These are phyloP conservation scores for Toxotes jaculatrix DNA, from an alignment of 2,113 vertebrate species.

Conservation along the genomic window DNA sequence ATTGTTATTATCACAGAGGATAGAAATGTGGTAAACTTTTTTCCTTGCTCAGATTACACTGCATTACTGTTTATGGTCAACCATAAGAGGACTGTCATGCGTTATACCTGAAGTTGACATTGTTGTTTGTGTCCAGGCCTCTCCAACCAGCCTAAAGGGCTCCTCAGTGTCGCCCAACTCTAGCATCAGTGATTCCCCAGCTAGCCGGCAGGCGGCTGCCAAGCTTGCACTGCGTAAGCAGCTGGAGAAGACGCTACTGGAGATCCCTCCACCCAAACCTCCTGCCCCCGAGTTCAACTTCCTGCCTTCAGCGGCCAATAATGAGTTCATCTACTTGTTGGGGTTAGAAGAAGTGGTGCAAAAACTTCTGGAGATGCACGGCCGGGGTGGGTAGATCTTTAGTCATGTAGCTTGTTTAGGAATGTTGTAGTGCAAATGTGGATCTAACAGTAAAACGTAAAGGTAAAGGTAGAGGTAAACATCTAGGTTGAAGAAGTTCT, in stretches of 20 bases:
- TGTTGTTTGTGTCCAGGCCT: constrained; percentile 81
- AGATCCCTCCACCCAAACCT: constrained; percentile 97
- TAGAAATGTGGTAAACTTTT: not conserved
- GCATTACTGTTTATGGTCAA: not conserved
- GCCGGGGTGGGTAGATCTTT: constrained; percentile 79
- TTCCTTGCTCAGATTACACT: not conserved
- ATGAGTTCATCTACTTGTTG: constrained; percentile 98
- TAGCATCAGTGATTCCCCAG: constrained; percentile 88
- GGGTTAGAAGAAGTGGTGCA: constrained; percentile 98
- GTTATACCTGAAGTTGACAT: not conserved
- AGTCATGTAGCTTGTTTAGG: not conserved
- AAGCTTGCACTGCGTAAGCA: constrained; percentile 96
- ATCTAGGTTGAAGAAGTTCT: not conserved
- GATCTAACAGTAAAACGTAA: not conserved
- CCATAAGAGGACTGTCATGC: not conserved
- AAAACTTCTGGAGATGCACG: constrained; percentile 95
- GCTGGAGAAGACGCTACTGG: constrained; percentile 96
- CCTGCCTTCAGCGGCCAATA: constrained; percentile 96
- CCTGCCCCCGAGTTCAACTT: constrained; percentile 96
- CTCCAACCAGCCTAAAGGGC: constrained; percentile 90
- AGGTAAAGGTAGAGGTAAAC: too few relatives aligned
- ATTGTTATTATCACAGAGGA: not conserved
- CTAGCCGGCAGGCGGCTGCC: constrained; percentile 94
- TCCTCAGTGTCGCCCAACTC: constrained; percentile 81
- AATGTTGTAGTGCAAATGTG: not conserved